A percentile compares a stretch with the other conserved stretches of the same genome.
Conservation (phyloP, 2,888 invertebrate genomes). For the Ichneumon xanthorius region DNA sequence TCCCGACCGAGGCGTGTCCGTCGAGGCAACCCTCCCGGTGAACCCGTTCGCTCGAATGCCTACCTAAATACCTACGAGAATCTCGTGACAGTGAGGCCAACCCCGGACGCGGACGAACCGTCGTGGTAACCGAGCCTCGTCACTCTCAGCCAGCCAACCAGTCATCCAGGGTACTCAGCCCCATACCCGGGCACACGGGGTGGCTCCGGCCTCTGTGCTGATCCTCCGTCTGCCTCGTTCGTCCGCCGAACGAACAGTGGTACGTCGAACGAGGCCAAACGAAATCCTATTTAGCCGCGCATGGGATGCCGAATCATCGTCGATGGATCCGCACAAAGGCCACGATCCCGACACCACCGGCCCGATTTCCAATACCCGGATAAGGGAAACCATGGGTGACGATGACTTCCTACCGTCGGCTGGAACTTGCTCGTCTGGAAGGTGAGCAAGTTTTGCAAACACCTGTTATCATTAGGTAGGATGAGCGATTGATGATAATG, state of each 20-base stretch:
- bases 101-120: slow-evolving; percentile 46
- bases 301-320: slow-evolving; percentile 24
- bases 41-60: slow-evolving; percentile 57
- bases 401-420: not conserved
- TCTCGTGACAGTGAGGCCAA: slow-evolving; percentile 52
- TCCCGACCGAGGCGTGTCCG: slow-evolving; percentile 44
- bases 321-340: not conserved
- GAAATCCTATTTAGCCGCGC: slow-evolving; percentile 37
- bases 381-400: slow-evolving; percentile 16
- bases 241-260: not conserved
- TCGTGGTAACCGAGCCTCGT: slow-evolving; percentile 49
- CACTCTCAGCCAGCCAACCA: slow-evolving; percentile 49
- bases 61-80: slow-evolving; percentile 60
- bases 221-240: slow-evolving; percentile 18
- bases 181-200: slow-evolving; percentile 23
- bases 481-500: not conserved
- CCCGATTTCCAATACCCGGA: slow-evolving; percentile 77
- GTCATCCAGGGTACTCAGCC: slow-evolving; percentile 50
- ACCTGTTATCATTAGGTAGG: not conserved
- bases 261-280: slow-evolving; percentile 31
- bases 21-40: slow-evolving; percentile 44
- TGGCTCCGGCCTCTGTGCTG: slow-evolving; percentile 7
- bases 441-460: slow-evolving; percentile 72
- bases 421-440: slow-evolving; percentile 74
- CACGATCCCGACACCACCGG: not conserved